Evolutionary conservation across 1,140 invertebrate species (phyloP), one percentile per base, ranked within the genome.

Genomic region (Macrobrachium nipponense): DNA sequence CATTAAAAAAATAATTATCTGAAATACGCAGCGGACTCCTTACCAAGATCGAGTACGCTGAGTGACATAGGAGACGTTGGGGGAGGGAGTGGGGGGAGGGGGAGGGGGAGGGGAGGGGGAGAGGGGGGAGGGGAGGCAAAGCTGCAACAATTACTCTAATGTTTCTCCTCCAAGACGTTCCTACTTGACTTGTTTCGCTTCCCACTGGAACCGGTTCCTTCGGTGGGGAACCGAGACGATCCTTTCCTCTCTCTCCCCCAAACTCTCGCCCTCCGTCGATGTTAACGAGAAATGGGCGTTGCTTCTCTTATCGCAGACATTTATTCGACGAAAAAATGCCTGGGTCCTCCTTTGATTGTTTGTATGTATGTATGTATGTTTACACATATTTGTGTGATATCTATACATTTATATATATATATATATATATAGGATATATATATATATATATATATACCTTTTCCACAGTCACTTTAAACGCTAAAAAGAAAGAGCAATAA

Each of bases 321-420:
- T 51, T 6, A 51, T 51, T 51, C 0, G 12, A 10, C 0, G 8
- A 51, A 51, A 8, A 10, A 12, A 51, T 10, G 2, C 51, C 5
- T 51, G 44, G 12, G 51, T 12, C 5, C 51, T 51, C 2, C 51
- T 10, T 12, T 51, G 51, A 51, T 51, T 36, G 4, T 36, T 2
- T 36, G 4, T 36, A 36, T 36, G 4, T 36, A 36, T 36, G 8
- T 51, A 51, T 51, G 5, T 51, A 70, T n/a, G 12, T 70, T 27
- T n/a, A 43, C 8, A 36, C 27, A 70, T 7, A n/a, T 17, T 4
- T 15, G 12, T n/a, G 27, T 70, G n/a, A 17, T n/a, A 70, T 70
- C 27, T 70, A 70, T 70, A 8, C 12, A 66, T 66, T 7, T 66
- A 66, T 66, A 66, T 66, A 66, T 66, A 66, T 66, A 66, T 66